Percentiles rank a stretch among this genome's conserved stretches.
Evolutionary conservation across 2,113 vertebrate genomes (phyloP).

Genomic region (Xenopus tropicalis): DNA sequence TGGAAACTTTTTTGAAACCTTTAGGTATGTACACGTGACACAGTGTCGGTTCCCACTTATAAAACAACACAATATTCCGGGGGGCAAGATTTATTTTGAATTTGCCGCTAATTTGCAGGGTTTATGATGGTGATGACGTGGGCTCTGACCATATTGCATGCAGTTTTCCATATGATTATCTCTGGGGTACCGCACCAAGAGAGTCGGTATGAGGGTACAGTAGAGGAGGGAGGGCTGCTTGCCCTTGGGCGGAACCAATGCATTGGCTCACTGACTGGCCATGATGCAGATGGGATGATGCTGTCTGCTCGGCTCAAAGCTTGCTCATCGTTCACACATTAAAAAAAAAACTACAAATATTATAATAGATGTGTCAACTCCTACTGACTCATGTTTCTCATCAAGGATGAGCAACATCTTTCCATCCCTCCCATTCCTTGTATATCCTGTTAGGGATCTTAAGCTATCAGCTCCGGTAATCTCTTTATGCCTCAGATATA

Average conservation of each 20-base stretch:
- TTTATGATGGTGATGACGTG: too few species aligned
- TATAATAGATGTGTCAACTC: background rate
- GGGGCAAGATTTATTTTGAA: too few species aligned
- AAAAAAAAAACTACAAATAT: background rate
- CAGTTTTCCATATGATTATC: too few species aligned
- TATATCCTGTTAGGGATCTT: slow-evolving; percentile 1
- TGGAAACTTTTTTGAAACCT: too few species aligned
- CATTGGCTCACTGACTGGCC: background rate
- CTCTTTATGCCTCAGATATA: slow-evolving; percentile 9
- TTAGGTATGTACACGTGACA: too few species aligned
- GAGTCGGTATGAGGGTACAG: background rate
- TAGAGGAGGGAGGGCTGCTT: background rate
- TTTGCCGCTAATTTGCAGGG: too few species aligned
- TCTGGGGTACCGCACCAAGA: too few species aligned
- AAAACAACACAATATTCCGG: too few species aligned
- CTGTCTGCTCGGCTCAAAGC: background rate
- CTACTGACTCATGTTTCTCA: slow-evolving; percentile 21
- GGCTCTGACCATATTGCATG: too few species aligned
- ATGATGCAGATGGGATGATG: slow-evolving; percentile 10
- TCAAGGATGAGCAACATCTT: slow-evolving; percentile 23
- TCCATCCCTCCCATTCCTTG: background rate
- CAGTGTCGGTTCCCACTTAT: too few species aligned
- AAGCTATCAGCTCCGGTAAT: slow-evolving; percentile 8
- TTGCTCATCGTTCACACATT: slow-evolving; percentile 9
- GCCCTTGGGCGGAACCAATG: slow-evolving; percentile 16